Evolutionary conservation across 2,888 invertebrate species (phyloP).

Genomic region (Trichacis sp.): DNA sequence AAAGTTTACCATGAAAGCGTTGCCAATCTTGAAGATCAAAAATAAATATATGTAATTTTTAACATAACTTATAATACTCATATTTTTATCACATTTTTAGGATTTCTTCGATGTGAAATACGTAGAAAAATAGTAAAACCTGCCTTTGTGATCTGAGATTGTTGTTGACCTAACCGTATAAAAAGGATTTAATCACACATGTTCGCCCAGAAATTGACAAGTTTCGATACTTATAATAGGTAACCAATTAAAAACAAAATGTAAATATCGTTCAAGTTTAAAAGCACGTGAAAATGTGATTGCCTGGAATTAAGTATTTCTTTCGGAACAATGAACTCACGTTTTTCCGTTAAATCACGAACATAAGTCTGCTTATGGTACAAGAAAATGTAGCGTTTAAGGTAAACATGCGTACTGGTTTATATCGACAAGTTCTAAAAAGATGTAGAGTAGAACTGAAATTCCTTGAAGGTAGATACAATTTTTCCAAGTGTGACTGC

Average conservation of each 20-base stretch:
- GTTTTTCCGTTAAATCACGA: constrained; percentile 18
- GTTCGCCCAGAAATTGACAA: constrained; percentile 12
- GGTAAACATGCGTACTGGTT: constrained; percentile 6
- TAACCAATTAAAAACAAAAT: neutral
- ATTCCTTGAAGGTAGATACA: too few species aligned
- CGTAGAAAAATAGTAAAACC: neutral
- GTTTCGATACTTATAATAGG: neutral
- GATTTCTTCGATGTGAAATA: neutral
- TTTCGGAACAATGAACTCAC: too few species aligned
- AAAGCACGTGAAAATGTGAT: too few species aligned
- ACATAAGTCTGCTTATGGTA: constrained; percentile 31
- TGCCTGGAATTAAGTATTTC: constrained; percentile 7
- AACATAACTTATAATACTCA: too few species aligned
- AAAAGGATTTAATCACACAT: too few species aligned
- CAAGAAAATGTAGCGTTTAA: constrained; percentile 27
- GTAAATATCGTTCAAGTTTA: neutral
- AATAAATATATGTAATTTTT: too few species aligned
- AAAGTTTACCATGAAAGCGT: constrained; percentile 1
- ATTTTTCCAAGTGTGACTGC: too few species aligned
- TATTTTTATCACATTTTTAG: neutral
- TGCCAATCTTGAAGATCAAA: neutral
- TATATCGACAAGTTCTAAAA: constrained; percentile 3
- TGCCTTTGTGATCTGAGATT: neutral
- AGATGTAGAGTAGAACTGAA: too few species aligned
- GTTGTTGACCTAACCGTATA: neutral